Evolutionary conservation across 2,797 vertebrate genomes (phyloP), one percentile per base, ranked within the genome.

Genomic region (Otolemur crassicaudatus): DNA sequence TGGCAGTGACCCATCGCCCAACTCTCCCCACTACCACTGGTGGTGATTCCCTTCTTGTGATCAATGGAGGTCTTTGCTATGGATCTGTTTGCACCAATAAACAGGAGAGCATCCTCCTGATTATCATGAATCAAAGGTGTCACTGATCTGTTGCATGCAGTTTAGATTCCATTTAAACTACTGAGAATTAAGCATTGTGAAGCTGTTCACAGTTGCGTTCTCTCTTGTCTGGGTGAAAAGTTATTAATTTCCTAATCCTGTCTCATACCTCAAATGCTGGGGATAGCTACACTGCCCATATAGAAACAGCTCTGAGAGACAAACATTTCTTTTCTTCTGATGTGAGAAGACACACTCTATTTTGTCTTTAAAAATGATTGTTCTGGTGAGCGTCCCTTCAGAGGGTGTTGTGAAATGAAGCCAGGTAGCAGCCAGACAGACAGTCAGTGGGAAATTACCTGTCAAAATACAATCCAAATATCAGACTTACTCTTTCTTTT

Each of bases 401-500:
- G 89, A 88, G 40, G 12, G 22, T 58, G 37, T 73, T 56, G 83
- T 94, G 72, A 89, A 84, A 27, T n/a, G 90, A 87, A 92, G 58
- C 81, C 86, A 95, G 94, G 81, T 14, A 73, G 69, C 79, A 84
- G 91, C 27, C 76, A 87, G 67, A 77, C 77, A 76, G 81, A 69
- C 95, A 93, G 86, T 58, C 56, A 34, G 53, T 58, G 72, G 73
- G 90, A 88, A 95, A 95, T 94, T 94, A 95, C 88, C 90, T 67
- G 95, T 95, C 93, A 97, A 96, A 98, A 95, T 58, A 95, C 53
- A 79, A 81, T 79, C 77, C 58, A 82, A 29, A 61, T 77, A 76
- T 77, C 49, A 67, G 69, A 63, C 8, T 23, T 11, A 69, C 37
- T 86, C 43, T 90, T 65, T 81, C 61, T 83, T 49, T 90, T 58